These are phyloP conservation scores for Sebastes cheni DNA, from an alignment of 2,797 vertebrate species.

Conservation along the genomic window DNA sequence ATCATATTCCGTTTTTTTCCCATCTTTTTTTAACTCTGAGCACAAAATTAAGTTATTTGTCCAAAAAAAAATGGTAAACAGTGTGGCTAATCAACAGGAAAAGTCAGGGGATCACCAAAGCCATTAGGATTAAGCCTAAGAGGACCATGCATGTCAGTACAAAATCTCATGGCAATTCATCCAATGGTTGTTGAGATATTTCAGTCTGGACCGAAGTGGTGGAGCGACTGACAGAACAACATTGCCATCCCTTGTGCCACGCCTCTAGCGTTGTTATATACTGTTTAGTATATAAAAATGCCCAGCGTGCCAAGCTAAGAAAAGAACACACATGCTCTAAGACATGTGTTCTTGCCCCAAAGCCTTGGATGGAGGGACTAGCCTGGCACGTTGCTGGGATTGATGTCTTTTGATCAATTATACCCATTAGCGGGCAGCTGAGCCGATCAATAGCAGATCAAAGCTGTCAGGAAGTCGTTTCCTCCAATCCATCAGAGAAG, in stretches of 20 bases:
- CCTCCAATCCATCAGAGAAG: slow-evolving; percentile 65
- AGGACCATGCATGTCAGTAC: not conserved
- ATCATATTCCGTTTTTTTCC: too few relatives aligned
- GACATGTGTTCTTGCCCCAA: slow-evolving; percentile 6
- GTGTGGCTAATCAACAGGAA: not conserved
- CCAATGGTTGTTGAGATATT: not conserved
- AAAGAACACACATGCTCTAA: not conserved
- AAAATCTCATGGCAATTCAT: not conserved
- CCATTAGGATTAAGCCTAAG: not conserved
- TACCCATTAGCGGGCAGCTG: slow-evolving; percentile 67
- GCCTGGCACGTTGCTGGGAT: slow-evolving; percentile 10
- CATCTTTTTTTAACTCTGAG: too few relatives aligned
- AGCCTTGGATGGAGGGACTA: slow-evolving; percentile 1
- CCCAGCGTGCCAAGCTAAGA: not conserved
- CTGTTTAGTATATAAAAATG: not conserved
- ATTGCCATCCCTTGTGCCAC: not conserved
- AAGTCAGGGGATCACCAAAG: not conserved
- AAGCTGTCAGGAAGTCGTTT: slow-evolving; percentile 69
- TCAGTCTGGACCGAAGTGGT: not conserved
- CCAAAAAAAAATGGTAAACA: too few relatives aligned
- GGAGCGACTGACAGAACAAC: not conserved
- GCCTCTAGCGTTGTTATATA: too few relatives aligned
- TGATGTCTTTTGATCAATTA: slow-evolving; percentile 68
- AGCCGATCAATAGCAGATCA: slow-evolving; percentile 80
- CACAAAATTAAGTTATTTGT: too few relatives aligned